Conservation (phyloP, 2,888 invertebrate genomes). For the Cataglyphis altisquamis region DNA sequence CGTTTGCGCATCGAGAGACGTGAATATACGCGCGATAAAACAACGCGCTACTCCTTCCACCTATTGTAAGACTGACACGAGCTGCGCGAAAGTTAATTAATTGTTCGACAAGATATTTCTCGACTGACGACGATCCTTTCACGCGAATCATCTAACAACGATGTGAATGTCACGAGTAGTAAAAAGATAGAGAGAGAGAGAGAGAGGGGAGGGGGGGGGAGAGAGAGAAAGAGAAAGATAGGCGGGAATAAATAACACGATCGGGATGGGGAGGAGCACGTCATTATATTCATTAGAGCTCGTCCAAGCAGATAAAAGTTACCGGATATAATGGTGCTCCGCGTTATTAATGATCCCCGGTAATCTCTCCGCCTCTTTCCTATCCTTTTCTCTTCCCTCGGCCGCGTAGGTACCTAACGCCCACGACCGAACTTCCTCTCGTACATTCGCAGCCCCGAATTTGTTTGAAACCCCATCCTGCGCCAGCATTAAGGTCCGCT, state of each 20-base stretch:
- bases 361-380: conserved; percentile 71
- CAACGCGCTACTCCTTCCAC: not conserved
- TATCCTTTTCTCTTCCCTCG: conserved; percentile 49
- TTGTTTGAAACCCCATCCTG: conserved; percentile 71
- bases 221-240: conserved; percentile 8
- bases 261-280: conserved; percentile 66
- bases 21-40: conserved; percentile 30
- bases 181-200: not conserved
- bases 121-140: conserved; percentile 10
- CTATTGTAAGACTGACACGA: conserved; percentile 14
- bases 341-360: conserved; percentile 75
- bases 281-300: conserved; percentile 79
- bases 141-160: not conserved
- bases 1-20: conserved; percentile 10
- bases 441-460: conserved; percentile 73
- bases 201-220: not conserved
- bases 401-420: conserved; percentile 53
- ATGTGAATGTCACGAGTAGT: not conserved
- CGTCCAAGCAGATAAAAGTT: conserved; percentile 79
- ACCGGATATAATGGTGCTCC: conserved; percentile 75
- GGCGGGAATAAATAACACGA: conserved; percentile 65
- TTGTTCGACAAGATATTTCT: conserved; percentile 8
- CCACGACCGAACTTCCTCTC: conserved; percentile 67
- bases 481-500: conserved; percentile 70
- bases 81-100: conserved; percentile 37